These are phyloP conservation scores for Petrocephalus microphthalmus DNA, from an alignment of 2,113 vertebrate species.

Conservation along the genomic window DNA sequence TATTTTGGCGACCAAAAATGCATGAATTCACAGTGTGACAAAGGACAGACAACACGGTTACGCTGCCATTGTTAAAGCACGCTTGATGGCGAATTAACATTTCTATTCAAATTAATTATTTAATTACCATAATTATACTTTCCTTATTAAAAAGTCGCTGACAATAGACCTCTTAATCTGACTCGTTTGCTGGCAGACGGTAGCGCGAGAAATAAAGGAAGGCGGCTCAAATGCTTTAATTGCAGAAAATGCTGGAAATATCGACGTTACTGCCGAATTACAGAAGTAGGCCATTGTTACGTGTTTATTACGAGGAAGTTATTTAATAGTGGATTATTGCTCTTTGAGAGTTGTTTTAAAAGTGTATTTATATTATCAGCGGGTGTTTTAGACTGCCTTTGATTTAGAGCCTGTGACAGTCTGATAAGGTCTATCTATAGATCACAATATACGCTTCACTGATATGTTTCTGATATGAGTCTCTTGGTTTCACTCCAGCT, in stretches of 20 bases:
- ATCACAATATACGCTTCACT: conserved; percentile 1
- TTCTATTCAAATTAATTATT: conserved; percentile 34
- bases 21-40: conserved; percentile 11
- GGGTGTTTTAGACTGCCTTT: background rate
- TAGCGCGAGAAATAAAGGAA: background rate
- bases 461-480: background rate
- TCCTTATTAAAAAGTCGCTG: conserved; percentile 32
- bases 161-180: conserved; percentile 15
- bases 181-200: background rate
- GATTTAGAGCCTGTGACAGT: conserved; percentile 16
- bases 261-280: background rate
- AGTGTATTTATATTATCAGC: background rate
- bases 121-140: conserved; percentile 41
- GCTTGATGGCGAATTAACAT: conserved; percentile 38
- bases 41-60: background rate
- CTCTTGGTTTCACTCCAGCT: background rate
- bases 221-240: background rate
- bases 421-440: conserved; percentile 10
- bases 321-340: background rate
- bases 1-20: background rate
- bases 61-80: conserved; percentile 29
- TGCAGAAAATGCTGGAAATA: background rate
- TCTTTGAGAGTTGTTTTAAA: background rate
- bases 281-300: background rate
- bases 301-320: background rate